A percentile compares a stretch with the other conserved stretches of the same genome.
These are phyloP conservation scores for Phaethornis superciliosus DNA, from an alignment of 2,113 vertebrate species.

Conservation along the genomic window DNA sequence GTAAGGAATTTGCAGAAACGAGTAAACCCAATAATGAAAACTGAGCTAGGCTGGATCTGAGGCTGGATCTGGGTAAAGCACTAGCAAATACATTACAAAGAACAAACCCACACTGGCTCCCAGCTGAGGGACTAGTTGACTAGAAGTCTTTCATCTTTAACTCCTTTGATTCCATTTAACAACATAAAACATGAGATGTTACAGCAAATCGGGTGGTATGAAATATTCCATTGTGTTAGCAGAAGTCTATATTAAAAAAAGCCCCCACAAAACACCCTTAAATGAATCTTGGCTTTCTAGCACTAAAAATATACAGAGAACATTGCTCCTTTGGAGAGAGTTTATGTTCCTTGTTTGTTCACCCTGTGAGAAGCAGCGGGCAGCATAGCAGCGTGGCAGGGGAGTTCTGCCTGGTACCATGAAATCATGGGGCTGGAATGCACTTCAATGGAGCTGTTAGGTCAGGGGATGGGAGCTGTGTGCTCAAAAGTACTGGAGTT, in stretches of 20 bases:
- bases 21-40: constrained; percentile 23
- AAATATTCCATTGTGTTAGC: constrained; percentile 69
- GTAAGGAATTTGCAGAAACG: background rate
- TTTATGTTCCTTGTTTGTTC: constrained; percentile 73
- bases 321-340: constrained; percentile 51
- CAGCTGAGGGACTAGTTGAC: constrained; percentile 36
- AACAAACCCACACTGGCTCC: constrained; percentile 24
- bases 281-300: constrained; percentile 67
- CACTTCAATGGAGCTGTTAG: constrained; percentile 58
- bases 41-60: constrained; percentile 13
- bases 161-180: constrained; percentile 53
- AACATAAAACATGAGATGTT: background rate
- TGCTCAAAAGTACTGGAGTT: constrained; percentile 61
- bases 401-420: constrained; percentile 73
- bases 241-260: constrained; percentile 69
- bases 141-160: constrained; percentile 58
- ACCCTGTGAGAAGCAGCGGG: constrained; percentile 65
- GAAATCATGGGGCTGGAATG: constrained; percentile 81
- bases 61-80: constrained; percentile 30
- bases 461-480: constrained; percentile 63
- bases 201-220: constrained; percentile 53
- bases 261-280: constrained; percentile 2
- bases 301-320: constrained; percentile 77
- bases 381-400: constrained; percentile 71
- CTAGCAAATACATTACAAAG: constrained; percentile 40